A percentile compares a stretch with the other conserved stretches of the same genome.
These are phyloP conservation scores for Chironomus tepperi DNA, from an alignment of 1,140 invertebrate genomes.

Conservation along the genomic window DNA sequence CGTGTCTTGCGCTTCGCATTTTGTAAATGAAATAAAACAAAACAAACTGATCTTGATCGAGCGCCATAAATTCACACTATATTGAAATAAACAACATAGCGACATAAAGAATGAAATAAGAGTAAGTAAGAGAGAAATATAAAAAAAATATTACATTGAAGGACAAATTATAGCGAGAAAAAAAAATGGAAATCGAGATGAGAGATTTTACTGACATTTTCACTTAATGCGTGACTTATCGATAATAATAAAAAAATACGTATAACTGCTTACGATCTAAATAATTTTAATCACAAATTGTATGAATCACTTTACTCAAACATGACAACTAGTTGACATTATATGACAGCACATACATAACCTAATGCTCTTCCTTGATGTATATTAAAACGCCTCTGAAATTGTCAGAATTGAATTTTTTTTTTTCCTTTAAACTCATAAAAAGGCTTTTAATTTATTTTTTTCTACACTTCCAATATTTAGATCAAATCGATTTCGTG, in stretches of 20 bases:
- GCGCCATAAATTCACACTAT: background rate
- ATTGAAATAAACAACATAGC: background rate
- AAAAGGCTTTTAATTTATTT: background rate
- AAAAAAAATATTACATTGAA: background rate
- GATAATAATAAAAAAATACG: background rate
- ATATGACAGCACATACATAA: background rate
- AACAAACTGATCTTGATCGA: background rate
- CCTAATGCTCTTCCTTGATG: background rate
- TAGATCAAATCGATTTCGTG: background rate
- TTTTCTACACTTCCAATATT: background rate
- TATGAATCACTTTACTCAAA: background rate
- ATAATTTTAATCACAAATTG: too few relatives aligned
- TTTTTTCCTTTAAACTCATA: background rate
- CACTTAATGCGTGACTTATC: background rate
- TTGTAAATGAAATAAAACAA: background rate
- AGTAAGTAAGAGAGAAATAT: background rate
- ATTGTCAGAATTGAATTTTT: background rate
- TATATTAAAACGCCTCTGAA: background rate
- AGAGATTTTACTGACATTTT: background rate
- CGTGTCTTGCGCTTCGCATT: slow-evolving; percentile 5
- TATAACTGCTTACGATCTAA: background rate
- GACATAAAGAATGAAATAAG: background rate
- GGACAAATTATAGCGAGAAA: background rate
- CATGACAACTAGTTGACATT: background rate
- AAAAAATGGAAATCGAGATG: background rate